Evolutionary conservation across 2,797 vertebrate species (phyloP), one percentile per base, ranked within the genome.

Genomic region (Falco novaeseelandiae): DNA sequence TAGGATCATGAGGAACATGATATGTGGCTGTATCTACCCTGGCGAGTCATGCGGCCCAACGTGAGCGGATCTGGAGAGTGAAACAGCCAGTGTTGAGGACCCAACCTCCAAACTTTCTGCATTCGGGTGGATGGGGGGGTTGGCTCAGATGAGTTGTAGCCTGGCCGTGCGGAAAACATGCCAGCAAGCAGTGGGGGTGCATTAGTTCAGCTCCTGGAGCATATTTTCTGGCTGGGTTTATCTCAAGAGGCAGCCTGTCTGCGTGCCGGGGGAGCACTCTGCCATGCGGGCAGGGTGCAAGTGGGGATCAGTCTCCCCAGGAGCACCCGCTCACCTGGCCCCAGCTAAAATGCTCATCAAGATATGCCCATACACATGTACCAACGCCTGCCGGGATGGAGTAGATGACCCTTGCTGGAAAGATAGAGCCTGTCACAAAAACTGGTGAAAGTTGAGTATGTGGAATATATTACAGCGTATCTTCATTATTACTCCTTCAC

Each of bases 261-360:
- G 40, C 12, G 57, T 54, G 57, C 1, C 0, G 51, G 48, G 32
- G 77, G 32, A 78, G 13, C 40, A 14, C 38, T 38, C 55, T 12
- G 23, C 1, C 0, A 32, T 1, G 0, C 1, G 0, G 19, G 62
- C 8, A 34, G 32, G 34, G 0, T 6, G 46, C 5, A 5, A 65
- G 8, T 4, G 8, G 30, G 34, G 29, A 19, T 27, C 58, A 59
- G 15, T 18, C 5, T 73, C 36, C 29, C 66, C 63, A 42, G 67
- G 52, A 88, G 6, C 7, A 34, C 52, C 70, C 17, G 6, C 40
- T 61, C 10, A 7, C 23, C 42, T 67, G 34, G 16, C 42, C 49
- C 2, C 0, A 65, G 63, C 44, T 74, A 42, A 70, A 74, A 42
- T 6, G 20, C 11, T 67, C 14, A 10, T 36, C 9, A 49, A 79